Conservation (phyloP, 2,888 invertebrate species). For the Lumbricus terrestris region DNA sequence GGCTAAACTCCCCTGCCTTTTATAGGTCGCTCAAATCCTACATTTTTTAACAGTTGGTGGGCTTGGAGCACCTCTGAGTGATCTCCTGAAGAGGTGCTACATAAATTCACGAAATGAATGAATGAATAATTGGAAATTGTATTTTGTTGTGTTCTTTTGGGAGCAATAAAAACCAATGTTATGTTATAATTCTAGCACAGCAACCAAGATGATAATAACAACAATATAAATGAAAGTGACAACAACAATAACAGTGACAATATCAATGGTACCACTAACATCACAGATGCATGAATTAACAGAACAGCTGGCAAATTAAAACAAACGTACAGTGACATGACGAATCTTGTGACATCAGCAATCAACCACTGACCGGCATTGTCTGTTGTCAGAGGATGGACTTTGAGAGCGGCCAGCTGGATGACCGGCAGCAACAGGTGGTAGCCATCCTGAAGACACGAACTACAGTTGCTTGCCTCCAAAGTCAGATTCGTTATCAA, state of each 20-base stretch:
- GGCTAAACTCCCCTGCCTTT: too few species aligned
- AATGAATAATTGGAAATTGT: too few species aligned
- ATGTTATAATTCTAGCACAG: too few species aligned
- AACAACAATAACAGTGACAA: background rate
- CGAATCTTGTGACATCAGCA: background rate
- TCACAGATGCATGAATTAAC: too few species aligned
- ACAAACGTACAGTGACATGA: background rate
- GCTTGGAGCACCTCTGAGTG: too few species aligned
- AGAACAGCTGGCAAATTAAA: background rate
- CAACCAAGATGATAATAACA: background rate
- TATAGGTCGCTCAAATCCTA: too few species aligned
- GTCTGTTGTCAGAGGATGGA: slow-evolving; percentile 19
- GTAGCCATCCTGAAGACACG: slow-evolving; percentile 23
- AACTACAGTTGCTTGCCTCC: slow-evolving; percentile 26
- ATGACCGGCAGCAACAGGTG: slow-evolving; percentile 20
- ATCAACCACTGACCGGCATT: slow-evolving; percentile 12
- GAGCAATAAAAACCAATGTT: too few species aligned
- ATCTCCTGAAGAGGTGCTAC: too few species aligned
- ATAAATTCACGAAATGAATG: too few species aligned
- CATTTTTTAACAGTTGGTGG: too few species aligned
- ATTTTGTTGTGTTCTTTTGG: too few species aligned
- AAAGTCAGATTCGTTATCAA: background rate
- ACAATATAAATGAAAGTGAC: background rate
- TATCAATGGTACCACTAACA: background rate
- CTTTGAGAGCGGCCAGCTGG: slow-evolving; percentile 18